These are phyloP conservation scores for Melanotaenia boesemani DNA, from an alignment of 2,797 vertebrate genomes.

Conservation along the genomic window DNA sequence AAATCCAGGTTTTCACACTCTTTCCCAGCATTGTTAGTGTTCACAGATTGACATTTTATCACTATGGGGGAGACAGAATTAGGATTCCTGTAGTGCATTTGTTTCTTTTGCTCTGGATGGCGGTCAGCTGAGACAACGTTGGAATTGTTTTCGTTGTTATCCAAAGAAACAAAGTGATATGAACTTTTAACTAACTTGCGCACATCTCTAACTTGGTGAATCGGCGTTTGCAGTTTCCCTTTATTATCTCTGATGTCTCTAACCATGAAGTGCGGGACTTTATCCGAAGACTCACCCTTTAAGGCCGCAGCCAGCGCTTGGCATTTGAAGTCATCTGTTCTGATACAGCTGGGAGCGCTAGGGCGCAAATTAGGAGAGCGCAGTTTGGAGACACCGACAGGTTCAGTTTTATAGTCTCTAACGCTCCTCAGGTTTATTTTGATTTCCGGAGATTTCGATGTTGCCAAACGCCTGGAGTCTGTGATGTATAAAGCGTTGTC, in stretches of 20 bases:
- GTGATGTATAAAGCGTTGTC: constrained; percentile 62
- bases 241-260: constrained; percentile 91
- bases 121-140: constrained; percentile 73
- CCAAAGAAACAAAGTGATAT: constrained; percentile 89
- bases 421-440: constrained; percentile 89
- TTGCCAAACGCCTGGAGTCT: constrained; percentile 47
- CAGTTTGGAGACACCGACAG: constrained; percentile 88
- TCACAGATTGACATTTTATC: constrained; percentile 93
- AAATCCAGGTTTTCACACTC: constrained; percentile 59
- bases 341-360: constrained; percentile 64
- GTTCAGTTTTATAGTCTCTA: constrained; percentile 77
- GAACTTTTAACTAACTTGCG: constrained; percentile 94
- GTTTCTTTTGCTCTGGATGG: constrained; percentile 82
- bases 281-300: constrained; percentile 87
- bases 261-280: constrained; percentile 93
- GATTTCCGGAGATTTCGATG: constrained; percentile 91
- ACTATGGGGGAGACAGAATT: constrained; percentile 89
- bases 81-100: constrained; percentile 63
- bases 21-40: constrained; percentile 80
- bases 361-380: constrained; percentile 85
- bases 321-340: constrained; percentile 82
- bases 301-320: constrained; percentile 78
- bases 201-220: constrained; percentile 95
- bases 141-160: constrained; percentile 84
- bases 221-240: constrained; percentile 87